Base-by-base conservation (phyloP, 2,113 vertebrate genomes). In the Ciconia maguari region DNA sequence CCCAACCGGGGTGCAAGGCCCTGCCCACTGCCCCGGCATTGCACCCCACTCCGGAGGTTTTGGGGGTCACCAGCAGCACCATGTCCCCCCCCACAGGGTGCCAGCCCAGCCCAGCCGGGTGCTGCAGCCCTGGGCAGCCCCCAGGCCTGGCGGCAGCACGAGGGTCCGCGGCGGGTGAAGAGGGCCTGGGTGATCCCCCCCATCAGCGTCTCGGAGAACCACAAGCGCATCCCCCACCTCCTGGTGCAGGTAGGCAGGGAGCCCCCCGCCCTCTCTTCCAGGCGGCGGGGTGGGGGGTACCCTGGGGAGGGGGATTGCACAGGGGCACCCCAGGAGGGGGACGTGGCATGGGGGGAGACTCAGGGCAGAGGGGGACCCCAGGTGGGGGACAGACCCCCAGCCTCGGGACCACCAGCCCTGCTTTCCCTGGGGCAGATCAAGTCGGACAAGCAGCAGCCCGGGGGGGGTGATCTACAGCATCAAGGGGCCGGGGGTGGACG, bases 101-200 rank as follows among this genome's bases (percentile, higher is more conserved):
- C 95, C 80, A 69, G 81, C 71, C 75, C 97, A 41, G 82, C 89
- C 54, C 44, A 42, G 54, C 74, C 68, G 4, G 64, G 79, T 2
- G 68, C 97, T 4, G 46, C 82, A n/a, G 90, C 70, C 64, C 88
- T 65, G 14, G 87, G 34, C 32, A 54, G 72, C 25, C 72, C 62
- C 69, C 95, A 96, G 79, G 98, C 96, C 49, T 99, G 99, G 99
- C 92, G 42, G 90, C 97, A 76, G 75, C 71, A 20, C 0, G 65
- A 89, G 4, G 93, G 96, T 2, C 22, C 60, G 2, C 71, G 98
- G 75, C 94, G 99, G 57, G 98, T 99, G 83, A 99, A 99, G 94
- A 98, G 99, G 90, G 99, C 99, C 92, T 99, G 99, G 99, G 99
- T 99, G 94, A 99, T 99, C 83, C 99, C 99, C 29, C 99, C 99